Conservation (phyloP, 2,113 vertebrate species). For the Entomyzon cyanotis region DNA sequence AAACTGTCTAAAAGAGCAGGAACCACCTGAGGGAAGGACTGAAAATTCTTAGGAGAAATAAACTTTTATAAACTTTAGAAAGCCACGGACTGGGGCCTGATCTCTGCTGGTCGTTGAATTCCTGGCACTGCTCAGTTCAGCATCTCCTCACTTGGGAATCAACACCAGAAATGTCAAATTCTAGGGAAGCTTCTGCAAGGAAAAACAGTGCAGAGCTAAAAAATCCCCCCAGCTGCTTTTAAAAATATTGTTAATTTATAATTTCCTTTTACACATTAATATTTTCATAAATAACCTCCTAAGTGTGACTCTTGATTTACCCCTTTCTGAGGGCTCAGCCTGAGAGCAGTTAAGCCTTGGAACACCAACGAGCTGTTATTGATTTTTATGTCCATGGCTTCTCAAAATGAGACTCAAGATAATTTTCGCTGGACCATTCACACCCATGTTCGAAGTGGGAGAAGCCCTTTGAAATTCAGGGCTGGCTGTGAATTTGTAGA, state of each 20-base stretch:
- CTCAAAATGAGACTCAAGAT: not conserved
- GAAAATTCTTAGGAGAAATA: not conserved
- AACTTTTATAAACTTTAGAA: not conserved
- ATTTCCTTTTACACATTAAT: not conserved
- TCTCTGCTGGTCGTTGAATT: not conserved
- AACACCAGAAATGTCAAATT: not conserved
- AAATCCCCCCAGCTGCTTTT: not conserved
- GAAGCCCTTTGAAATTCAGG: not conserved
- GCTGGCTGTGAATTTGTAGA: not conserved
- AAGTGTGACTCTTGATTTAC: not conserved
- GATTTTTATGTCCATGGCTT: not conserved
- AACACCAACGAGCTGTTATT: accelerated
- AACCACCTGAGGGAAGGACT: not conserved
- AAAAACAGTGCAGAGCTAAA: not conserved
- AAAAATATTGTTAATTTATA: not conserved
- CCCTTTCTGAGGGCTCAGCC: not conserved
- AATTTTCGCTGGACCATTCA: not conserved
- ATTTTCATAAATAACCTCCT: not conserved
- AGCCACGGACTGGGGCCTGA: accelerated
- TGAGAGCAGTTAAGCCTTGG: not conserved
- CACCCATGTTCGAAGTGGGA: not conserved
- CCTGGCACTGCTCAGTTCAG: not conserved
- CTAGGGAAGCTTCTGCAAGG: not conserved
- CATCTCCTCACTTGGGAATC: not conserved
- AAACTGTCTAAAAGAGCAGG: not conserved